Percentiles rank a stretch among this genome's conserved stretches.
phyloP scores from a whole-genome alignment of 2,888 invertebrate genomes.

The Chrysolina haemoptera region DNA sequence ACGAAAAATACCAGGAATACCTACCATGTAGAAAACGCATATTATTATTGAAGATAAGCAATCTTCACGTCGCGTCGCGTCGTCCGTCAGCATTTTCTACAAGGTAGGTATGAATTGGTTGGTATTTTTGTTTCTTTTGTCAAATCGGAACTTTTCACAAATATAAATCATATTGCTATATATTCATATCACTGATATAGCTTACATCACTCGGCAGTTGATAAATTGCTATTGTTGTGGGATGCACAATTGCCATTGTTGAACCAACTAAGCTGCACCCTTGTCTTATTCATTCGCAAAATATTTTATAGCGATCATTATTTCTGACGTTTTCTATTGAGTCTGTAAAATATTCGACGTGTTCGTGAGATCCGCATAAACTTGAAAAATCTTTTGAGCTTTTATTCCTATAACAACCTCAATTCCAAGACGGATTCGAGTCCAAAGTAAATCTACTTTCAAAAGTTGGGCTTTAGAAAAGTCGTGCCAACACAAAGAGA shows the following conservation, averaged over 20 bases:
- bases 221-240: background rate
- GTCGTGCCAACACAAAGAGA: conserved; percentile 26
- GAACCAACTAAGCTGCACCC: background rate
- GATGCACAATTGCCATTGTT: background rate
- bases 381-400: conserved; percentile 28
- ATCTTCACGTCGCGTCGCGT: too few relatives aligned
- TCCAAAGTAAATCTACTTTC: conserved; percentile 36
- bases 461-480: conserved; percentile 33
- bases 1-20: too few relatives aligned
- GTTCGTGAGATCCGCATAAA: conserved; percentile 30
- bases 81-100: too few relatives aligned
- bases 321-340: conserved; percentile 36
- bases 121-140: too few relatives aligned
- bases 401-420: conserved; percentile 27
- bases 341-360: conserved; percentile 27
- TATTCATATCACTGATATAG: background rate
- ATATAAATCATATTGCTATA: too few relatives aligned
- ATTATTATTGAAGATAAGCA: too few relatives aligned
- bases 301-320: conserved; percentile 38
- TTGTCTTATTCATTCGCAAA: conserved; percentile 28
- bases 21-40: too few relatives aligned
- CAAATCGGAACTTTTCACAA: too few relatives aligned
- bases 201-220: background rate
- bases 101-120: too few relatives aligned
- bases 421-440: conserved; percentile 20